A percentile compares a stretch with the other conserved stretches of the same genome.
These are phyloP conservation scores for Archocentrus centrarchus DNA, from an alignment of 2,113 vertebrate species.

Conservation along the genomic window DNA sequence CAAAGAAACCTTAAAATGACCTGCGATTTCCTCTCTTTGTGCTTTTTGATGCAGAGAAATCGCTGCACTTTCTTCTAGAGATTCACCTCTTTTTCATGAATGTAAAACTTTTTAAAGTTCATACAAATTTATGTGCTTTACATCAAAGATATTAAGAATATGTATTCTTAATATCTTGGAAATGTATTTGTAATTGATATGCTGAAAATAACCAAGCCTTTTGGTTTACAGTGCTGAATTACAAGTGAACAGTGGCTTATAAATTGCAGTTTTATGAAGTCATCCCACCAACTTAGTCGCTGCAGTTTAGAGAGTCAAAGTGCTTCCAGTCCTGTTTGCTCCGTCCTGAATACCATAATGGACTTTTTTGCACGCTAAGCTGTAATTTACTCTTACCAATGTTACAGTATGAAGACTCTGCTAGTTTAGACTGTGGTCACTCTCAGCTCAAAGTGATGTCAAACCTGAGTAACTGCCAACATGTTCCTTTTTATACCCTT, in stretches of 20 bases:
- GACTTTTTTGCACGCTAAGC: constrained; percentile 2
- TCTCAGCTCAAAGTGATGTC: not conserved
- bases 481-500: not conserved
- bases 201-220: not conserved
- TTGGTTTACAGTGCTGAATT: constrained; percentile 5
- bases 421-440: constrained; percentile 24
- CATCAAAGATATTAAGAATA: not conserved
- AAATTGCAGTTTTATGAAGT: constrained; percentile 32
- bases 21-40: too few species aligned
- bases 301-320: not conserved
- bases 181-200: not conserved
- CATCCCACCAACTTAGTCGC: constrained; percentile 6
- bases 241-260: constrained; percentile 26
- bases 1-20: too few species aligned
- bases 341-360: constrained; percentile 17
- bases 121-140: not conserved
- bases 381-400: not conserved
- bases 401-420: not conserved
- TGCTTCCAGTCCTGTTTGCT: not conserved
- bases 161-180: not conserved
- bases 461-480: constrained; percentile 22
- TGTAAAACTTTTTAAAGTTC: not conserved
- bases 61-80: not conserved
- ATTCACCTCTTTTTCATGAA: not conserved
- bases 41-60: too few species aligned